phyloP scores from a whole-genome alignment of 2,797 vertebrate genomes.

The Ptychadena robeensis region DNA sequence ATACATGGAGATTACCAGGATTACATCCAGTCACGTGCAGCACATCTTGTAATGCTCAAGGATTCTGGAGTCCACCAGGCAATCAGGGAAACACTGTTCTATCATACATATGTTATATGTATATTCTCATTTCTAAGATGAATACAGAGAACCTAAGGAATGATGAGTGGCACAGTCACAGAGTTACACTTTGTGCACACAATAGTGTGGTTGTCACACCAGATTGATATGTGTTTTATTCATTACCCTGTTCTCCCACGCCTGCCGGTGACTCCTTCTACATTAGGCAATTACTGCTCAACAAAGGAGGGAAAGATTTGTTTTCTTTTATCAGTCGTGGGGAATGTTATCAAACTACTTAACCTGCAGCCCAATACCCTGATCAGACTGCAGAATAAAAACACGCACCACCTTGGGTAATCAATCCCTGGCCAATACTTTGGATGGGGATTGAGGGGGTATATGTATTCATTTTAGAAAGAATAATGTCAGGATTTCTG shows the following conservation, averaged over 20 bases:
- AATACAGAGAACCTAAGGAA: constrained; percentile 4
- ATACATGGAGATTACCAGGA: constrained; percentile 22
- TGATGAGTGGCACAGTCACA: background rate
- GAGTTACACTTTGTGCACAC: background rate
- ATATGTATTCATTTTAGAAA: too few species aligned
- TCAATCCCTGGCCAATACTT: too few species aligned
- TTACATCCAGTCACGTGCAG: constrained; percentile 41
- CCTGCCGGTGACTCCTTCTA: background rate
- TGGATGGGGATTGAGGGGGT: too few species aligned
- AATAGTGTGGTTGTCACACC: background rate
- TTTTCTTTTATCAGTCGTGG: background rate
- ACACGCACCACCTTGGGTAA: too few species aligned
- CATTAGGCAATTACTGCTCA: background rate
- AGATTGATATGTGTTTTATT: background rate
- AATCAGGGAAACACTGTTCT: background rate
- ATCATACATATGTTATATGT: background rate
- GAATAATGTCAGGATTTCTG: too few species aligned
- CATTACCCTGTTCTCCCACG: background rate
- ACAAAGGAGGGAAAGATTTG: background rate
- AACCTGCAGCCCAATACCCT: background rate
- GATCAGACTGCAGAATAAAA: background rate
- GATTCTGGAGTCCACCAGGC: background rate
- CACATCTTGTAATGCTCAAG: background rate
- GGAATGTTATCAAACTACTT: background rate
- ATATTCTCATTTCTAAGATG: background rate